Conservation (phyloP, 2,888 invertebrate species). For the Xestoiulus laeticollis region DNA sequence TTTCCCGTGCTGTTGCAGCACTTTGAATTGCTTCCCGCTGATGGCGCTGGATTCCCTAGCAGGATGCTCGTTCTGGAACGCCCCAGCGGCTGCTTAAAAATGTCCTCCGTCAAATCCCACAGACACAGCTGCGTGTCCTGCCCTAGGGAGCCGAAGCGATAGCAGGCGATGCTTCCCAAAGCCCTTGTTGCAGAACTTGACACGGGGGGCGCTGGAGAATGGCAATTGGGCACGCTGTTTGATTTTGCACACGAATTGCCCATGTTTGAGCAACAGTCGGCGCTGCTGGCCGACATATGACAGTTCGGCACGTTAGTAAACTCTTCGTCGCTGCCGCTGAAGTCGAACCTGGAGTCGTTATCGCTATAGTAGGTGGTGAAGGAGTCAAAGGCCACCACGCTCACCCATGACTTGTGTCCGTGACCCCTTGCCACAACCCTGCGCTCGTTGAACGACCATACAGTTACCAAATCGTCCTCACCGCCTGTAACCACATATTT, state of each 20-base stretch:
- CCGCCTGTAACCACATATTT: conserved; percentile 96
- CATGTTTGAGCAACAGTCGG: background rate
- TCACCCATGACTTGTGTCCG: conserved; percentile 98
- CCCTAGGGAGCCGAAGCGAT: conserved; percentile 91
- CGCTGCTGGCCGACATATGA: background rate
- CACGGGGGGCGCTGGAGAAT: background rate
- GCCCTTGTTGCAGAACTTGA: conserved; percentile 53
- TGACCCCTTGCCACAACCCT: conserved; percentile 97
- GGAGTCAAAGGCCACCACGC: conserved; percentile 93
- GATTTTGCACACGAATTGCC: background rate
- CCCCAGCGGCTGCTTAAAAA: conserved; percentile 76
- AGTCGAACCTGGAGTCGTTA: conserved; percentile 61
- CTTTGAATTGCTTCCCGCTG: conserved; percentile 57
- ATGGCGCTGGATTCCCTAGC: conserved; percentile 57
- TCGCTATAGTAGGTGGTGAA: conserved; percentile 78
- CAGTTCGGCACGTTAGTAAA: background rate
- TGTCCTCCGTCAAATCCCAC: conserved; percentile 98
- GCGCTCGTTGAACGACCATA: conserved; percentile 93
- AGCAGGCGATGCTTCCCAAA: conserved; percentile 71
- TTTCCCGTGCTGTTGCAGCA: conserved; percentile 36
- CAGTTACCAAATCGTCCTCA: conserved; percentile 97
- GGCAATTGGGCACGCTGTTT: background rate
- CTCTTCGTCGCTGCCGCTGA: conserved; percentile 63
- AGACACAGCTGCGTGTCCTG: conserved; percentile 98
- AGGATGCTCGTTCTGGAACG: conserved; percentile 63